Conservation (phyloP, 2,113 vertebrate species). For the Cyanistes caeruleus region DNA sequence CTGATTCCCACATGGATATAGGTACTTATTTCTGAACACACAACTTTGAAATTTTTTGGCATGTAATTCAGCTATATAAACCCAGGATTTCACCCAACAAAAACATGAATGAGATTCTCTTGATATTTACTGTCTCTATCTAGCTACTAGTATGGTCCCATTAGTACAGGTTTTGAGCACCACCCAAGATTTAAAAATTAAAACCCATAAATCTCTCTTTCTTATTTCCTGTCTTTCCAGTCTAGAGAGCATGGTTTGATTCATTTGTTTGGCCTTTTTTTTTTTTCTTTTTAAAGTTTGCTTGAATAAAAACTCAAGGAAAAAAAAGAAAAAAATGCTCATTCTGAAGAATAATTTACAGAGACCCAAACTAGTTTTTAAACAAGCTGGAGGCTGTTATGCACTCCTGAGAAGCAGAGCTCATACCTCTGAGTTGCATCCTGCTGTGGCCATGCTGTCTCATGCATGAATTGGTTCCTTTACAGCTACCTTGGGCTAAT, state of each 20-base stretch:
- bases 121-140: conserved; percentile 47
- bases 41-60: conserved; percentile 32
- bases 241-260: background rate
- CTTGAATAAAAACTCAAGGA: background rate
- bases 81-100: conserved; percentile 30
- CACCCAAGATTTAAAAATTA: conserved; percentile 54
- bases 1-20: conserved; percentile 34
- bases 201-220: conserved; percentile 47
- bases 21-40: conserved; percentile 26
- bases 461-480: background rate
- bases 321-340: background rate
- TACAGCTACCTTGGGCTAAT: conserved; percentile 35
- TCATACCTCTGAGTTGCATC: background rate
- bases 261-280: background rate
- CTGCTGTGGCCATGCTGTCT: background rate
- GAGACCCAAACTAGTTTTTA: background rate
- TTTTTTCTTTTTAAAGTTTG: background rate
- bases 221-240: conserved; percentile 9
- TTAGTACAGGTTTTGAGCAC: conserved; percentile 8
- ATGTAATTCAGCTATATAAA: conserved; percentile 22
- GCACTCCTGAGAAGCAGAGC: background rate
- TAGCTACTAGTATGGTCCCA: conserved; percentile 44
- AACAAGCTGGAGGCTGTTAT: background rate
- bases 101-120: conserved; percentile 37
- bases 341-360: background rate